Evolutionary conservation across 2,888 invertebrate genomes (phyloP), one percentile per base, ranked within the genome.

Genomic region (Ornithoptera alexandrae): DNA sequence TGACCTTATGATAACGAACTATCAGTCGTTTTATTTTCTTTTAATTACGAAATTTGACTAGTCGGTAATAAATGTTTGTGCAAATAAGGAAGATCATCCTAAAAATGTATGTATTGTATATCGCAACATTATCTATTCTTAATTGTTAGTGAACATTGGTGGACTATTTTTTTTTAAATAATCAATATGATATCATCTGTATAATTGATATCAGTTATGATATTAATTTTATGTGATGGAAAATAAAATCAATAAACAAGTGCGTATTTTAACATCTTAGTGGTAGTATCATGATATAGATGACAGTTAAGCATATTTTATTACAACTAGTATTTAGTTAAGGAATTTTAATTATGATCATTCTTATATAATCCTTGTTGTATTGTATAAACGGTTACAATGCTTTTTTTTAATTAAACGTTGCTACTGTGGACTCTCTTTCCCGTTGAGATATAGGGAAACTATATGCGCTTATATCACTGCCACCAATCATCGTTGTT

Each of bases 281-380:
- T 50, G 15, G 50, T 50, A 50, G 50, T 50, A 17, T 50, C 10
- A 50, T 18, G 5, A 18, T 17, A 7, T 30, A 60, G 64, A 57
- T 18, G 20, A 56, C 36, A 36, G 20, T 36, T 64, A 56, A 56
- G 30, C 56, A 64, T 64, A 64, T 64, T 64, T 64, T 64, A 39
- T 64, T 64, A 64, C 39, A 57, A 56, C 36, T 64, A 63, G 63
- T n/a, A 53, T 18, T 8, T 53, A 56, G 20, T 50, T 20, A 18
- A 64, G 15, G 36, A 18, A 7, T 56, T 20, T 10, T 46, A 63
- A 24, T n/a, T n/a, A 57, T 64, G 10, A 50, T 18, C 50, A 15
- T 50, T 50, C 50, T 15, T 50, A 50, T 50, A 50, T 50, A 50
- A 50, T 15, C 18, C 50, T 17, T 15, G 18, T 50, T 50, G 18